A percentile compares a stretch with the other conserved stretches of the same genome.
phyloP scores from a whole-genome alignment of 2,113 vertebrate species.

The Corynorhinus townsendii region DNA sequence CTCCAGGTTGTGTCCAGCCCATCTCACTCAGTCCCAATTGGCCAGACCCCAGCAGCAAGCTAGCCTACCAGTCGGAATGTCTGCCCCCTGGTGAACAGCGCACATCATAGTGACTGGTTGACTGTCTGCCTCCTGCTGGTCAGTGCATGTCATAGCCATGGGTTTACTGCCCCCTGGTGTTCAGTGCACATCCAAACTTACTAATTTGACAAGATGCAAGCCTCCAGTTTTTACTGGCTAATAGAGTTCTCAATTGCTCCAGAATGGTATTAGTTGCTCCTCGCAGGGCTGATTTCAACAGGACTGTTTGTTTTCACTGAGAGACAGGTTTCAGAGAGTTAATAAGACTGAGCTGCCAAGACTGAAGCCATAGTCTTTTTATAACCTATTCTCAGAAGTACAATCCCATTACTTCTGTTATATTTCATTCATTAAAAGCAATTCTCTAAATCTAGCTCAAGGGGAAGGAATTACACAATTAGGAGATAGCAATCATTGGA shows the following conservation, averaged over 20 bases:
- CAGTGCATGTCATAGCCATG: no score
- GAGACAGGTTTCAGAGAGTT: background rate
- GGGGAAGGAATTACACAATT: background rate
- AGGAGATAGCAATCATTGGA: background rate
- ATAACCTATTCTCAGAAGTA: background rate
- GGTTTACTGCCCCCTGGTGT: no score
- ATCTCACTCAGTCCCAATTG: no score
- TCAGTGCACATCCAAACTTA: no score
- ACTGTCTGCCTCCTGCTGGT: no score
- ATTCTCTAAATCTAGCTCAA: background rate
- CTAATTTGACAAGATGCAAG: fast-evolving
- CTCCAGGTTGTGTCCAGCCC: no score
- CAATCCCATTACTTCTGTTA: background rate
- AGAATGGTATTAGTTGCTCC: background rate
- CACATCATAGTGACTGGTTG: no score
- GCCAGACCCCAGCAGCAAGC: no score
- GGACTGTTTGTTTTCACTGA: background rate
- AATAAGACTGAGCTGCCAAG: background rate
- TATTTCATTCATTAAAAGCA: background rate
- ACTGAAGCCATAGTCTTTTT: background rate
- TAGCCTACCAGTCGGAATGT: no score
- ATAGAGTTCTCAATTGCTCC: background rate
- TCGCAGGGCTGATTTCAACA: fast-evolving
- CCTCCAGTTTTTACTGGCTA: background rate
- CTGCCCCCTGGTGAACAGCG: no score